These are phyloP conservation scores for Neolamprologus cancellatus DNA, from an alignment of 2,113 vertebrate species.

Conservation along the genomic window DNA sequence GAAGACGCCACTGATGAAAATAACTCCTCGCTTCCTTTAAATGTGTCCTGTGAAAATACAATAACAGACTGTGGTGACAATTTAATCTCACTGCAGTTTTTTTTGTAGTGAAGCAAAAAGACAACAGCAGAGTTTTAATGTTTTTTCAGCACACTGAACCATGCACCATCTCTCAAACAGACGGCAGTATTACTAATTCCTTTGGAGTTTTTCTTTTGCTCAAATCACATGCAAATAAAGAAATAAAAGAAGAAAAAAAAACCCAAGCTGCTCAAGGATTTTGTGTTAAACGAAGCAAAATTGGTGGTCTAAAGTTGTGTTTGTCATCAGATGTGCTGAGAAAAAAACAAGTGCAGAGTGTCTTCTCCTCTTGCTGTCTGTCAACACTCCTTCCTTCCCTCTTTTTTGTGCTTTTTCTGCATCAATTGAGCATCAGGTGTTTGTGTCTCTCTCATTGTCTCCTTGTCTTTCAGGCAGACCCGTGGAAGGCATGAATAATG, in stretches of 20 bases:
- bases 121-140: neutral
- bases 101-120: neutral
- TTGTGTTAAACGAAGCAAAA: neutral
- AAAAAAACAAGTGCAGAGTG: neutral
- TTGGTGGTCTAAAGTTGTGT: neutral
- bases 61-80: neutral
- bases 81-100: neutral
- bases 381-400: neutral
- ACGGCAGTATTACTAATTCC: neutral
- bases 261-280: accelerated
- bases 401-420: neutral
- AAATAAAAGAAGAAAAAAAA: neutral
- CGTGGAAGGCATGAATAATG: constrained; percentile 33
- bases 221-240: too few relatives aligned
- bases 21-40: neutral
- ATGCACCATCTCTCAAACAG: neutral
- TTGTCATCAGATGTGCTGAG: neutral
- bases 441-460: neutral
- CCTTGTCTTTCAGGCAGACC: constrained; percentile 8
- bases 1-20: neutral
- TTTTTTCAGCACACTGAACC: neutral
- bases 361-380: neutral
- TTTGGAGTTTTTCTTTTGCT: neutral
- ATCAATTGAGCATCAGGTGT: constrained; percentile 22
- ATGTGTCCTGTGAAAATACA: neutral